Conservation (phyloP, 2,888 invertebrate genomes). For the Onthophagus sagittarius region DNA sequence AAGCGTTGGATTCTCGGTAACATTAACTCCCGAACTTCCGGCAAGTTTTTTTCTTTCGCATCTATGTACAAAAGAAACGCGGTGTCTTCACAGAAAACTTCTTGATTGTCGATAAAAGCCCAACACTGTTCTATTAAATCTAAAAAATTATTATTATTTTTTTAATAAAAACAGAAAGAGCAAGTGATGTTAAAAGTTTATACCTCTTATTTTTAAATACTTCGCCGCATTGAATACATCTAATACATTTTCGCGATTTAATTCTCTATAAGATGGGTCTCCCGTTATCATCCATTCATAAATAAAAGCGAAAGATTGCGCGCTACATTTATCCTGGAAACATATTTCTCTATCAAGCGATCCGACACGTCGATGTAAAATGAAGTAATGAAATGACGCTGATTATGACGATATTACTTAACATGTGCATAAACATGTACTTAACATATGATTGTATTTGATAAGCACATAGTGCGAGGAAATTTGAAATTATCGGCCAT, state of each 20-base stretch:
- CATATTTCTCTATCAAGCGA: not conserved
- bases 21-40: constrained; percentile 67
- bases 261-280: constrained; percentile 59
- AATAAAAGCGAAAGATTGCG: constrained; percentile 63
- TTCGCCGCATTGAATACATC: constrained; percentile 71
- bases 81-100: constrained; percentile 69
- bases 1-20: constrained; percentile 71
- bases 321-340: constrained; percentile 45
- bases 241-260: constrained; percentile 67
- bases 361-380: no score
- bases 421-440: no score
- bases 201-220: constrained; percentile 66
- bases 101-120: constrained; percentile 67
- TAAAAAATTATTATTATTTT: constrained; percentile 35
- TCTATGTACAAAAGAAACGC: constrained; percentile 64
- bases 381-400: no score
- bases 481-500: no score
- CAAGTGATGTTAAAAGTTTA: not conserved
- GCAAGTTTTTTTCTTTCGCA: constrained; percentile 52
- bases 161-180: constrained; percentile 11
- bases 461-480: no score
- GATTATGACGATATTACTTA: no score
- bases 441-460: no score
- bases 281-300: constrained; percentile 80
- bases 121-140: constrained; percentile 74